Evolutionary conservation across 2,113 vertebrate species (phyloP), one percentile per base, ranked within the genome.

Genomic region (Girardinichthys multiradiatus): DNA sequence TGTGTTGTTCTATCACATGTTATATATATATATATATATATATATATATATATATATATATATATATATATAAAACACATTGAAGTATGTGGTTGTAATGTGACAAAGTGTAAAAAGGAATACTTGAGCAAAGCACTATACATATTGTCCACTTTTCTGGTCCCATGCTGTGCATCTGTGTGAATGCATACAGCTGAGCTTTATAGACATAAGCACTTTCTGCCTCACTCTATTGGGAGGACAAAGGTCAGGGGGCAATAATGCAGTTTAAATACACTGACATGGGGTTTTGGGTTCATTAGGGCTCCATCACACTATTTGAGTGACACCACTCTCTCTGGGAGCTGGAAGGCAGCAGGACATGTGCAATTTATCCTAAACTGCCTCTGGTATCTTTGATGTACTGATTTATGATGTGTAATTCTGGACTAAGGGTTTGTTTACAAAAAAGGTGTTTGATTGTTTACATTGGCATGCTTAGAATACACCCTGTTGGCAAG

Each of bases 251-350:
- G 78, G 75, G 78, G 77, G 81, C 51, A 71, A 86, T 93, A 90
- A 92, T 90, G 90, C 86, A 85, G 89, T 86, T 83, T 85, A 84
- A 89, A 89, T 90, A 86, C 81, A 87, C 66, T 76, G 80, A 64
- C 87, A 60, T 81, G 86, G 88, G 86, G 87, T 82, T 91, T 78
- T 74, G 82, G 89, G 86, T 90, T 92, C 85, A 91, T 92, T 92
- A 92, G 79, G 87, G 76, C 74, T 87, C 84, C 89, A 92, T 92
- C 89, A 91, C 71, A 83, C 66, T 57, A 74, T 77, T 76, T 90
- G 86, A 90, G 83, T 92, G 91, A 88, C 89, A 90, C 84, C 87
- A 89, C 73, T 89, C 77, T 74, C 62, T 74, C 37, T 65, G 83
- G 77, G 76, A 80, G 76, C 61, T 31, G 84, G 31, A 81, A 61